Evolutionary conservation across 37 sponge, comb jelly and placozoan genomes (phyloP).

Genomic region (Cliona cf. orientalis): DNA sequence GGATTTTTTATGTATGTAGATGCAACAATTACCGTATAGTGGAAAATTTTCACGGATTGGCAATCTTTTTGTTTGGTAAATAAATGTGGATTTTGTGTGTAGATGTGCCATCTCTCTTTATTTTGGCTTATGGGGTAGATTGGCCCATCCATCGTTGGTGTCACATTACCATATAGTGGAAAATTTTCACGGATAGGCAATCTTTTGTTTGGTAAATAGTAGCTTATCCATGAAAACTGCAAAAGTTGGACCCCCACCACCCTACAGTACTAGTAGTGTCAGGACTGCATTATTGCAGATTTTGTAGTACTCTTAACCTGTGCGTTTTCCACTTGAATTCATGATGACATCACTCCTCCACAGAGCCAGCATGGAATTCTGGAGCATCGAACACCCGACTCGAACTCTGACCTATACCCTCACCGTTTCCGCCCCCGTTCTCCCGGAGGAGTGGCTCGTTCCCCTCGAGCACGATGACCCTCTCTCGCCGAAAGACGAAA

Average conservation of each 20-base stretch:
- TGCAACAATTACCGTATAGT: neutral
- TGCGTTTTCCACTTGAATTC: no score
- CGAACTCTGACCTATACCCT: constrained; percentile 54
- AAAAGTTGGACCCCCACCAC: no score
- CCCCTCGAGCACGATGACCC: neutral
- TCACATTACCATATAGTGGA: neutral
- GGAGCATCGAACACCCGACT: constrained; percentile 52
- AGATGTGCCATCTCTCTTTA: neutral
- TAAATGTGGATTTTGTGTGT: neutral
- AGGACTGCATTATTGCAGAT: no score
- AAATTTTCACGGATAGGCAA: neutral
- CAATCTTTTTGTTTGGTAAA: neutral
- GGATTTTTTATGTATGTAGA: neutral
- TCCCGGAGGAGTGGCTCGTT: constrained; percentile 34
- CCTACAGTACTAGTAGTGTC: no score
- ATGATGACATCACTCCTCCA: no score
- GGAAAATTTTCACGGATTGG: neutral
- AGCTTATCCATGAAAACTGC: no score
- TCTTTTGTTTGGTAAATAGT: neutral
- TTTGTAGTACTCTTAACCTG: no score
- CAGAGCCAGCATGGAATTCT: constrained; percentile 63
- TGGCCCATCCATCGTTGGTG: no score
- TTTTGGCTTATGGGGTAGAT: neutral
- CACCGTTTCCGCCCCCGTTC: constrained; percentile 43
- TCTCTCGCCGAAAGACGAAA: no score